Evolutionary conservation across 2,797 vertebrate genomes (phyloP).

Genomic region (Otus scops): DNA sequence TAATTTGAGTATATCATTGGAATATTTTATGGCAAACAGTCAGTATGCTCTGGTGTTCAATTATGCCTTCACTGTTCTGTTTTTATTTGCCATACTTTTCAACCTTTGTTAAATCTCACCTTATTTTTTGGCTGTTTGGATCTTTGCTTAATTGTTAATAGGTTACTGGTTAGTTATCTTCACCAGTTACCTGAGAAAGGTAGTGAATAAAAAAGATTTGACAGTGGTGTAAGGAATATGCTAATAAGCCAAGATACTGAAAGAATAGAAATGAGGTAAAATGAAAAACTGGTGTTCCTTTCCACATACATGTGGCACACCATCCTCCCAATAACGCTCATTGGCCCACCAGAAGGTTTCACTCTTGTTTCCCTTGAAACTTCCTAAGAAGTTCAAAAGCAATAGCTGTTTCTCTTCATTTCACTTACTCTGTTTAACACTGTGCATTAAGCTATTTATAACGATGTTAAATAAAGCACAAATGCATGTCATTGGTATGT

Average conservation of each 20-base stretch:
- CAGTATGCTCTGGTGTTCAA: not conserved
- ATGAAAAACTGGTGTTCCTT: not conserved
- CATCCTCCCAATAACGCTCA: fast-evolving
- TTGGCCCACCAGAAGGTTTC: not conserved
- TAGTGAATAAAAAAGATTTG: not conserved
- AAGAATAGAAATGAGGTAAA: not conserved
- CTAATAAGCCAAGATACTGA: not conserved
- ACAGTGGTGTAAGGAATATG: not conserved
- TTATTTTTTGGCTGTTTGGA: not conserved
- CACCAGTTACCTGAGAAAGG: not conserved
- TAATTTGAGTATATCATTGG: not conserved
- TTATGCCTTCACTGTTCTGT: not conserved
- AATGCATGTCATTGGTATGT: not conserved
- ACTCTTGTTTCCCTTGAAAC: not conserved
- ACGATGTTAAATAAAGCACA: not conserved
- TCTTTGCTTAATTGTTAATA: not conserved
- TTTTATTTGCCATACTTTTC: not conserved
- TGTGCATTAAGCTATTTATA: not conserved
- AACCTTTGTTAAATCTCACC: not conserved
- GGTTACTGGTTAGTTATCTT: not conserved
- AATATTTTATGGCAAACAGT: not conserved
- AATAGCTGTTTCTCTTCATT: not conserved
- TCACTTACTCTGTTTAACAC: not conserved
- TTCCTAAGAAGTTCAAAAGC: not conserved
- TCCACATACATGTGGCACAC: not conserved